Evolutionary conservation across 1,140 invertebrate species (phyloP), one percentile per base, ranked within the genome.

Genomic region (Chrysopa pallens): DNA sequence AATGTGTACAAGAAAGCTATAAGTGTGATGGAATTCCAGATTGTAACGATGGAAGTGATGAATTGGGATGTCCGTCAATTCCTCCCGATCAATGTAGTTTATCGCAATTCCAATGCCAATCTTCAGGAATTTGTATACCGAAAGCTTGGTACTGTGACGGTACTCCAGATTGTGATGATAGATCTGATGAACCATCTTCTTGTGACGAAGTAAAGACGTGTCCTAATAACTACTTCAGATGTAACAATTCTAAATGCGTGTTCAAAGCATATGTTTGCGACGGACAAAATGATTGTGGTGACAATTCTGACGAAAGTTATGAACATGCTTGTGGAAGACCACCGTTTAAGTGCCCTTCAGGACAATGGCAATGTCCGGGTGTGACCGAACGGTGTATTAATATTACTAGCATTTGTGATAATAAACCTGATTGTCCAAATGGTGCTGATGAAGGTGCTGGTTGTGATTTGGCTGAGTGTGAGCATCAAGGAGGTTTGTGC

Each of bases 241-340:
- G 85, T 58, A 76, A 81, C 45, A 95, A 93, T 60, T 78, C 75
- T 0, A 78, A 83, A 14, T 98, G 94, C 58, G 77, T 98, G 1
- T 90, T 89, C 61, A 86, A 87, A 55, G 78, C 88, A 0, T 91
- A 92, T 63, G 83, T 97, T 23, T 98, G 95, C 62, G 93, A 98
- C 59, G 89, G 89, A 0, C 80, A 82, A 50, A 83, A 96, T 58
- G 93, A 98, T 60, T 98, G 95, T 59, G 86, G 85, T 0, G 94
- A 98, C 61, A 76, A 78, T 39, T 88, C 84, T 0, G 94, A 98
- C 61, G 95, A 98, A 64, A 80, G 88, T 36, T 51, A 67, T 1
- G 52, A 71, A 23, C 82, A 84, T 52, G 84, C 82, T 8, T 87
- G 84, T 52, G 70, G 71, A 2, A 72, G 80, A 15, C 82, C 83